Base-by-base conservation (phyloP, 2,797 vertebrate genomes). In the Spinus olivaceus region DNA sequence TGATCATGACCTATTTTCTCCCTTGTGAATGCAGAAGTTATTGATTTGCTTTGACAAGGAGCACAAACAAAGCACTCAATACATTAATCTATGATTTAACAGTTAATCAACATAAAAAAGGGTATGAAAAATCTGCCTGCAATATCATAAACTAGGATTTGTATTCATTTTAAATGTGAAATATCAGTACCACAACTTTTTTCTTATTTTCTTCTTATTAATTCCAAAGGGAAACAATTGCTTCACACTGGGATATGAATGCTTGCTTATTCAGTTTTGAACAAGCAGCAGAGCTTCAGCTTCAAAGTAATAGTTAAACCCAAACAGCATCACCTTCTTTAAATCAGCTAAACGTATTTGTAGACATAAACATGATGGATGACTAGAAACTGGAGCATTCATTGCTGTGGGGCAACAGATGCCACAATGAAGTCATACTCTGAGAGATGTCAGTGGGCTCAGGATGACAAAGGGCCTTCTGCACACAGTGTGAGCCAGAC, bases 11-110 rank as follows among this genome's bases (percentile, higher is more conserved):
- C 37, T 30, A 5, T 90, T 94, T 97, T 67, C 85, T 94, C 53
- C 92, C 90, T 46, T 49, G 22, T 94, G 92, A 92, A 83, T 83
- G 74, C 74, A 80, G 90, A 95, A 14, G 5, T 86, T 94, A 96
- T 67, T 94, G 84, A 97, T 96, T 95, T 90, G 64, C 90, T 96
- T 70, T 86, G 82, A 81, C 47, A 93, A 77, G 46, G 39, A 93
- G 66, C n/a, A n/a, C 49, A 92, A 93, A n/a, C 47, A 92, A 92
- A 97, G 85, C 77, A 86, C 70, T 79, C 80, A 85, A 46, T n/a
- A 57, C 19, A 72, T 94, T 71, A 86, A 92, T 78, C 60, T 27
- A 80, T 64, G 76, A 95, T 54, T 89, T 90, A 92, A 86, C 9
- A 74, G 86, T 85, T 91, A 87, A 90, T 85, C 44, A 88, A 82